Base-by-base conservation (phyloP, 2,888 invertebrate genomes). In the Sepioteuthis lessoniana region DNA sequence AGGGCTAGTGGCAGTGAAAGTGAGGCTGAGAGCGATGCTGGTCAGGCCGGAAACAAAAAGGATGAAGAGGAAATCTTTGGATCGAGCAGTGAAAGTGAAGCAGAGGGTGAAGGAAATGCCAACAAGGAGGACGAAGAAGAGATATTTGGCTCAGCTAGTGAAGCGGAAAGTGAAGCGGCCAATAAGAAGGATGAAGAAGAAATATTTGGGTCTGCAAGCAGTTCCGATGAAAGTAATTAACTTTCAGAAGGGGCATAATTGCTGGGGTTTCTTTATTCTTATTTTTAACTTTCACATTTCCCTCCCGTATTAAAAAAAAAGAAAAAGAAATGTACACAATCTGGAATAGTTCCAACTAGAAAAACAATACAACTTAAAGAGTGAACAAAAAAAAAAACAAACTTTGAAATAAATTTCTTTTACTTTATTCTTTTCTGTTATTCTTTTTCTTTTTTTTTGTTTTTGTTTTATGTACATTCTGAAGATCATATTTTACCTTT, bases 111-210 rank as follows among this genome's bases (percentile, higher is more conserved):
- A 5, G 96, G 94, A 28, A 96, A 96, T 94, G 96, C 96, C 50
- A 96, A 96, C 95, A 96, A 96, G 94, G 95, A 94, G 50, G 96
- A 96, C 93, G 95, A 95, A 91, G 95, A 95, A 93, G 95, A 92
- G 92, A 92, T 92, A 42, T 92, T 92, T 16, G 31, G 93, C 38
- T 42, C 94, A 90, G 47, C 25, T 47, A 96, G 96, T 95, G 96
- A 94, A 28, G 96, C 96, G 94, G 96, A 96, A 55, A 96, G 96
- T 95, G 96, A 96, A 94, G 95, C 95, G 91, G 95, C 95, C 92
- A 95, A 95, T 21, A 96, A 96, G 95, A 96, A 96, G 93, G 97
- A 96, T 93, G 97, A 96, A 93, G 96, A 96, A 94, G 96, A 96
- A 94, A 97, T 96, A 95, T 96, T 96, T 95, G 96, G 96, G 90